Conservation (phyloP, 2,113 vertebrate species). For the Bubalus kerabau region DNA sequence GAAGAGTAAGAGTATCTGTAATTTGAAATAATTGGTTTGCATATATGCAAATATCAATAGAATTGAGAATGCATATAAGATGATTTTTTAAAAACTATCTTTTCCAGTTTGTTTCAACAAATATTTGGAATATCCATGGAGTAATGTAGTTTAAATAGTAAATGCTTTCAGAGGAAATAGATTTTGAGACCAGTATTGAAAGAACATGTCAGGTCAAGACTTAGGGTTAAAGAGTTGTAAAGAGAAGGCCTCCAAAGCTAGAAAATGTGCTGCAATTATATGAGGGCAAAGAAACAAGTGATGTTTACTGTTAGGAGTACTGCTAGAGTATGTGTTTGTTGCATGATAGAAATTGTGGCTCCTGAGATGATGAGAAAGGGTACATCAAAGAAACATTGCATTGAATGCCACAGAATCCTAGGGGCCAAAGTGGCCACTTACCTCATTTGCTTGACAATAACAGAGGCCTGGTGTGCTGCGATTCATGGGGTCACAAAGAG, state of each 20-base stretch:
- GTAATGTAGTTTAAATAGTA: not conserved
- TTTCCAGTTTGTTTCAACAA: not conserved
- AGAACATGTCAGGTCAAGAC: not conserved
- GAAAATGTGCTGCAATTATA: not conserved
- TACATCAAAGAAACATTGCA: not conserved
- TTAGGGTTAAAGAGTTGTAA: not conserved
- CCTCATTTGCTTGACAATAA: not conserved
- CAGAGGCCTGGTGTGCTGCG: no score
- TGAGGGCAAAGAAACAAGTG: not conserved
- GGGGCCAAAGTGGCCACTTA: not conserved
- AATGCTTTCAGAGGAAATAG: not conserved
- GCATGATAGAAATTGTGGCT: not conserved
- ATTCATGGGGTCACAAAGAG: no score
- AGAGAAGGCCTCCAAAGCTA: not conserved
- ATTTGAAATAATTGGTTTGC: not conserved
- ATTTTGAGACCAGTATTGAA: not conserved
- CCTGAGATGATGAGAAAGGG: not conserved
- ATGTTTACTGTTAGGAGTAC: not conserved
- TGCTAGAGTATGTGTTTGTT: not conserved
- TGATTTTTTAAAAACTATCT: not conserved
- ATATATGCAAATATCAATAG: not conserved
- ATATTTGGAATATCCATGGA: not conserved
- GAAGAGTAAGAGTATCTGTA: not conserved
- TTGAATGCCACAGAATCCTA: not conserved
- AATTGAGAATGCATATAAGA: not conserved